A percentile compares a stretch with the other conserved stretches of the same genome.
Conservation (phyloP, 2,888 invertebrate species). For the Lutraria lutraria region DNA sequence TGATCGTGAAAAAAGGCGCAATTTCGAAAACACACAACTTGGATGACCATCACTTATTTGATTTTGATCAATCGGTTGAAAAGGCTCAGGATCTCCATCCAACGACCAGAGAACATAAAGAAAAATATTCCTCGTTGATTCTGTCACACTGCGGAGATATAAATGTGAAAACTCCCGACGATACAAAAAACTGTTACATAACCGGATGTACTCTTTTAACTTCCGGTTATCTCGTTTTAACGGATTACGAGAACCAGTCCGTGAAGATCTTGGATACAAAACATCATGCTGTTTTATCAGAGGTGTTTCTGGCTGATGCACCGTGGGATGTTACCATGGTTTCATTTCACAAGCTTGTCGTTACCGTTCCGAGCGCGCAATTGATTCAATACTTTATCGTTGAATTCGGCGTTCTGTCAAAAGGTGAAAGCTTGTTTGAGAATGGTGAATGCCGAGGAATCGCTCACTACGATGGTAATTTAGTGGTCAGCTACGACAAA, state of each 20-base stretch:
- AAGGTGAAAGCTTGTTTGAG: conserved; percentile 11
- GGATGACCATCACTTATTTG: background rate
- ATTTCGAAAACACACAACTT: background rate
- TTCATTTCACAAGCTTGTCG: background rate
- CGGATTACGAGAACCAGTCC: conserved; percentile 32
- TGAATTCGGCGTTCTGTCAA: background rate
- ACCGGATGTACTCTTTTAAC: conserved; percentile 26
- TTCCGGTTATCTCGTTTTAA: background rate
- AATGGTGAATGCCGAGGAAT: conserved; percentile 30
- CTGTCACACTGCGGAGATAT: conserved; percentile 14
- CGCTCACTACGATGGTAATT: conserved; percentile 19
- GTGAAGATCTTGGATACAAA: conserved; percentile 33
- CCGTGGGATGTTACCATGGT: conserved; percentile 34
- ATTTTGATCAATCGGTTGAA: background rate
- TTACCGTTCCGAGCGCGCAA: conserved; percentile 28
- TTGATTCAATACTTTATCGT: conserved; percentile 26
- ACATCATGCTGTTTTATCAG: conserved; percentile 13
- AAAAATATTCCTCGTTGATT: background rate
- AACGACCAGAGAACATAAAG: background rate
- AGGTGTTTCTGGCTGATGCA: background rate
- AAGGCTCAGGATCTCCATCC: background rate
- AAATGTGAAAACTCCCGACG: conserved; percentile 18
- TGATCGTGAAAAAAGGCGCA: background rate
- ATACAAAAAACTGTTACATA: conserved; percentile 34
- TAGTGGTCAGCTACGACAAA: conserved; percentile 36